These are phyloP conservation scores for Leucoptera coffeella DNA, from an alignment of 2,888 invertebrate species.

Conservation along the genomic window DNA sequence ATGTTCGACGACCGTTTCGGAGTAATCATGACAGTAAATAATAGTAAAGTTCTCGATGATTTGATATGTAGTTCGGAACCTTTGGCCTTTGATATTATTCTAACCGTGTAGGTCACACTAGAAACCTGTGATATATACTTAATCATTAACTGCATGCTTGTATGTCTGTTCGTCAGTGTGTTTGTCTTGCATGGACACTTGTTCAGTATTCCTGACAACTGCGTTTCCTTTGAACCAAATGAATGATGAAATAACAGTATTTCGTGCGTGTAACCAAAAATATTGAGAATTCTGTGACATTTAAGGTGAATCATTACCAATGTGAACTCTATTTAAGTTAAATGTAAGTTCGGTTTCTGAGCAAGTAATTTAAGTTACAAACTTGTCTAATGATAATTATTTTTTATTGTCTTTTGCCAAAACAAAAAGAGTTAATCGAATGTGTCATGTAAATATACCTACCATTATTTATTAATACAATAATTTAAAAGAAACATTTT, in stretches of 20 bases:
- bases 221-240: slow-evolving; percentile 19
- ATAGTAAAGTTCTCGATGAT: slow-evolving; percentile 8
- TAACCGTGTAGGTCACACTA: slow-evolving; percentile 34
- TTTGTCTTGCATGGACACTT: slow-evolving; percentile 10
- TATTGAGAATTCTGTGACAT: slow-evolving; percentile 7
- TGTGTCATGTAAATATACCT: slow-evolving; percentile 55
- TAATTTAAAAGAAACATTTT: slow-evolving; percentile 36
- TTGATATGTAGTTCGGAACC: background rate
- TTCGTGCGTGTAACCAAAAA: slow-evolving; percentile 30
- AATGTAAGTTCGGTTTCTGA: too few species aligned
- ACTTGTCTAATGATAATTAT: background rate
- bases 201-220: background rate
- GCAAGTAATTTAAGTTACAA: background rate
- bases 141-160: slow-evolving; percentile 28
- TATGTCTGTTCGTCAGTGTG: slow-evolving; percentile 30
- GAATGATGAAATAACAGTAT: slow-evolving; percentile 37
- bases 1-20: background rate
- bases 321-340: slow-evolving; percentile 17
- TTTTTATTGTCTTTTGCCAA: slow-evolving; percentile 52
- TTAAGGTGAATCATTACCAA: slow-evolving; percentile 12
- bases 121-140: slow-evolving; percentile 43
- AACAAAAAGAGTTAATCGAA: slow-evolving; percentile 42
- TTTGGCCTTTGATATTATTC: slow-evolving; percentile 17
- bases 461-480: slow-evolving; percentile 56
- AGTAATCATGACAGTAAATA: too few species aligned